These are phyloP conservation scores for Eolophus roseicapilla DNA, from an alignment of 2,113 vertebrate genomes.

Conservation along the genomic window DNA sequence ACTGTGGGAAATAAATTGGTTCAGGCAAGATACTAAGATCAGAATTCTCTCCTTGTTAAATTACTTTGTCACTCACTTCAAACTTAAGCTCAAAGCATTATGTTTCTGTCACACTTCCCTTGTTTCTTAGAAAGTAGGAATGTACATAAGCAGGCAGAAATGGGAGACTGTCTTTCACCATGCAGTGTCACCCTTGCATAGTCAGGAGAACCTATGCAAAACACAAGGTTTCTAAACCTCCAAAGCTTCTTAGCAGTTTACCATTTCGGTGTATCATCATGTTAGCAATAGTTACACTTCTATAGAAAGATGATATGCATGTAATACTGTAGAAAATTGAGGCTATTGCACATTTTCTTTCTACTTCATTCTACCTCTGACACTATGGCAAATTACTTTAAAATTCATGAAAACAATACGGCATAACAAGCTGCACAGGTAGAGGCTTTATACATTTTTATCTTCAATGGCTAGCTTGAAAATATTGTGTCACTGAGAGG, in stretches of 20 bases:
- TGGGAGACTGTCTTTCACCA: slow-evolving; percentile 38
- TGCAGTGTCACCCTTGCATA: neutral
- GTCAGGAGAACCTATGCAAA: slow-evolving; percentile 1
- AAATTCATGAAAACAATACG: neutral
- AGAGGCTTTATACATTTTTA: slow-evolving; percentile 21
- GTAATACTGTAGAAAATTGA: neutral
- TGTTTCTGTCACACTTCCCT: slow-evolving; percentile 51
- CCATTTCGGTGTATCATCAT: neutral
- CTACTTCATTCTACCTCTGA: neutral
- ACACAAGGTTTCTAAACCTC: slow-evolving; percentile 3
- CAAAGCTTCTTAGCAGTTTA: slow-evolving; percentile 13
- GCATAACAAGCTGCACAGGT: neutral
- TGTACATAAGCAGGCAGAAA: slow-evolving; percentile 48
- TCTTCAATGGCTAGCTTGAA: slow-evolving; percentile 42
- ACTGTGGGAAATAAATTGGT: slow-evolving; percentile 33
- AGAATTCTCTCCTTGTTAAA: slow-evolving; percentile 55
- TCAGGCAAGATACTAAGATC: slow-evolving; percentile 52
- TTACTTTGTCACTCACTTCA: slow-evolving; percentile 56
- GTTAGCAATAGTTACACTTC: slow-evolving; percentile 1
- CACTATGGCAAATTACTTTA: neutral
- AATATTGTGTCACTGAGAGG: slow-evolving; percentile 40
- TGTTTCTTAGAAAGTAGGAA: slow-evolving; percentile 56
- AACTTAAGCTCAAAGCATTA: slow-evolving; percentile 63
- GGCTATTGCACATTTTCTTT: neutral
- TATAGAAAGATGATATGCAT: neutral